Base-by-base conservation (phyloP, 1,140 invertebrate genomes). In the Cyphomyrmex costatus region DNA sequence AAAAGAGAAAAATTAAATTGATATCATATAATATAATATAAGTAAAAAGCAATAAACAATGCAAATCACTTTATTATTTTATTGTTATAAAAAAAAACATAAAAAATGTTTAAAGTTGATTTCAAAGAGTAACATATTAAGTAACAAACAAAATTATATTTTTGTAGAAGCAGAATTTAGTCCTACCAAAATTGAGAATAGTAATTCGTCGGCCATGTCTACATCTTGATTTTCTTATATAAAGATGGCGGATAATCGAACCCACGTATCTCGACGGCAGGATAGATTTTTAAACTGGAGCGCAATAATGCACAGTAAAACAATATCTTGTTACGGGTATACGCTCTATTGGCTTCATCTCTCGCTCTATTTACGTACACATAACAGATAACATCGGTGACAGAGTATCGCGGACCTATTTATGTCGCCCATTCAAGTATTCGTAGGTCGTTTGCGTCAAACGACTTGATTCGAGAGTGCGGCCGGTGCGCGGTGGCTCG, bases 381-480 rank as follows among this genome's bases (percentile, higher is more conserved):
- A 71, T 83, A 83, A 83, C 79, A 83, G 79, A 83, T 83, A 83
- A 83, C 79, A 83, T 83, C 68, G 68, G 36, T 14, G 79, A 74
- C 36, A 33, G 79, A 83, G 21, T 83, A 74, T 83, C 79, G 53
- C 51, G 79, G 68, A 46, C 36, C 79, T 83, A 83, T 83, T 74
- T 83, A 74, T 42, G 36, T 60, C 68, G 79, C 24, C 27, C 79
- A 83, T 83, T 83, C 79, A 74, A 42, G 53, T 83, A 83, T 58
- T 74, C 68, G 61, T 51, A 79, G 77, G 14, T 30, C 46, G 79
- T 83, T 83, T 83, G 86, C 88, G 68, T 71, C 60, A 53, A 78
- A 51, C 53, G 14, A 33, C 27, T 36, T 46, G 60, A 87, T 63
- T 61, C 19, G 61, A 60, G 56, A 16, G 46, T 30, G 36, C 2